Evolutionary conservation across 2,113 vertebrate genomes (phyloP), one percentile per base, ranked within the genome.

Genomic region (Ceyx cyanopectus): DNA sequence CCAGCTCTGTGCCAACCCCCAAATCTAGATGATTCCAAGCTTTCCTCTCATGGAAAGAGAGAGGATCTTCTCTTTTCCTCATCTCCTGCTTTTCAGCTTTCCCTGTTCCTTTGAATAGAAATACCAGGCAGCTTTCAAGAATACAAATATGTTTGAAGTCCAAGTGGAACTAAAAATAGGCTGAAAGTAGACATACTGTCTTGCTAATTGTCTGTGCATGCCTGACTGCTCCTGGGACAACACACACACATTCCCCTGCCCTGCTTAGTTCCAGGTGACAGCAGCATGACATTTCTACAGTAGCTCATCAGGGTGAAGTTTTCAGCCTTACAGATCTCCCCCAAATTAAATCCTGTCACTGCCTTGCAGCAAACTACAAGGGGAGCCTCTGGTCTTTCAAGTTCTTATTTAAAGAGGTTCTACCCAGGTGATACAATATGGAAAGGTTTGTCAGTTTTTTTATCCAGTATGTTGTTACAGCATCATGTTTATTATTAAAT

Each of bases 161-260:
- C 32, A 91, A 85, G 10, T 74, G 29, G 40, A 74, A 77, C 50
- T 85, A 67, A 90, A 89, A 93, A 63, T 70, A 90, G 75, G 29
- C 56, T 79, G 34, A 51, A 88, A 78, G 32, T 29, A 58, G 61
- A 83, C 23, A 30, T 62, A 22, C 17, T 76, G 72, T 62, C 60
- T 58, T 62, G 16, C 74, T 62, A 83, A 74, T 50, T 30, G 37
- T 63, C 32, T 74, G 50, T 2, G 0, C 56, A 17, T 66, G 48
- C 26, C 53, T 57, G 2, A 0, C 37, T 50, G 3, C 62, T 92
- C 70, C 50, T 60, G 27, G 87, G 53, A 86, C 69, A 84, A 1
- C 27, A 27, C 9, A 1, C 27, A 27, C 9, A 12, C 15, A 24
- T 72, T 60, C 29, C 48, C 26, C 11, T 67, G 65, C n/a, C 74